Base-by-base conservation (phyloP, 2,888 invertebrate species). In the Drosophila ustulata region DNA sequence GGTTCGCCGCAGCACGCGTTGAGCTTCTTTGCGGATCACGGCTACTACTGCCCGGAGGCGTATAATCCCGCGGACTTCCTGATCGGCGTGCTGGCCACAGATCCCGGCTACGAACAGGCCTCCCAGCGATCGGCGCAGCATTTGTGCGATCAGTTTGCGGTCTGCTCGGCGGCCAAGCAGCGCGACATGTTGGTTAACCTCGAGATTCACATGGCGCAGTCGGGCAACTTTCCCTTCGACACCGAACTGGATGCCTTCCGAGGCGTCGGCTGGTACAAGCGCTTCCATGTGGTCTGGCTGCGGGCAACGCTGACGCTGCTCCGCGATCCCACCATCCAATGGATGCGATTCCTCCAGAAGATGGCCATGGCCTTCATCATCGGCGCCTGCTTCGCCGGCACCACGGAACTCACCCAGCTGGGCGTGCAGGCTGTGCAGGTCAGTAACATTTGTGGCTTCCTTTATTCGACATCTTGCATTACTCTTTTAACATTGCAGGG, bases 51-150 rank as follows among this genome's bases (percentile, higher is more conserved):
- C 81, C 98, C 98, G 0, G 93, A 94, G 37, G 96, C 96, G 55
- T 98, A 96, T 93, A 98, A 98, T 91, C 97, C 97, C 0, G 97
- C 98, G 0, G 98, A 98, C 91, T 97, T 96, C 93, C 95, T 97
- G 88, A 96, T 98, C 75, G 95, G 96, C 80, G 96, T 96, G 0
- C 91, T 98, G 74, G 97, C 98, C 0, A 93, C 96, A 1, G 95
- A 95, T 25, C 96, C 97, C 0, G 96, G 96, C 4, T 94, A 95
- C 1, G 97, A 97, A 90, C 93, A 94, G 9, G 95, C 95, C 0
- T 96, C 96, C 6, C 94, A 95, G 63, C 94, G 94, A 68, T 94
- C 95, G 0, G 94, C 96, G 23, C 95, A 95, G 88, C 94, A 94
- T 86, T 93, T 97, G 66, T 97, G 97, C 89, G 96, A 97, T 89